Conservation (phyloP, 2,888 invertebrate genomes). For the Omphaloscelis lunosa region DNA sequence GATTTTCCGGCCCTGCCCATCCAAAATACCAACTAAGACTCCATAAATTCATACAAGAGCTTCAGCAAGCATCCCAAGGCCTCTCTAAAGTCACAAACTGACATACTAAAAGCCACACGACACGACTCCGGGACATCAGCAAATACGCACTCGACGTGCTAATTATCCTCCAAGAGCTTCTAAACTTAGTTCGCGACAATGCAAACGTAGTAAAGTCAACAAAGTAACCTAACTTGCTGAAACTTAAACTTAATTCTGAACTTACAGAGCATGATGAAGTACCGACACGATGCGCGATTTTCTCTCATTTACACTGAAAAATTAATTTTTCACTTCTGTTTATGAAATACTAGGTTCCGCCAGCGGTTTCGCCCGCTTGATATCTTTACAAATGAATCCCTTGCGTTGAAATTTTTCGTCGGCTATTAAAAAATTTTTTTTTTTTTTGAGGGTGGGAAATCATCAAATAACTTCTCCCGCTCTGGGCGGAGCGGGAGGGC, state of each 20-base stretch:
- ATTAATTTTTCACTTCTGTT: not conserved
- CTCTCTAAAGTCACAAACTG: slow-evolving; percentile 1
- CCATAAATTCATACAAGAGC: not conserved
- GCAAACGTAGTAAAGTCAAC: slow-evolving; percentile 44
- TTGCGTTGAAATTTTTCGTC: too few species aligned
- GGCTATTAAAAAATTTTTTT: too few species aligned
- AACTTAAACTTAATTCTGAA: slow-evolving; percentile 39
- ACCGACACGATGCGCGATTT: not conserved
- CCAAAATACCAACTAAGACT: not conserved
- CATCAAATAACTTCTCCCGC: too few species aligned
- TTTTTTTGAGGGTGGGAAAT: too few species aligned
- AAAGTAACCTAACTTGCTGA: slow-evolving; percentile 20
- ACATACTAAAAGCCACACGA: not conserved
- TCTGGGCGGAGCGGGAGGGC: too few species aligned
- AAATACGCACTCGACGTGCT: slow-evolving; percentile 31
- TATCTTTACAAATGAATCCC: too few species aligned
- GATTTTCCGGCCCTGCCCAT: not conserved
- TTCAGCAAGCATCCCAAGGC: not conserved
- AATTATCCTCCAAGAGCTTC: slow-evolving; percentile 33
- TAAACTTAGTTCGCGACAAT: slow-evolving; percentile 40
- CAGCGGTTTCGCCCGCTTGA: too few species aligned
- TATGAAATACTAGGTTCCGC: not conserved
- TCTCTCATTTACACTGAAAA: not conserved
- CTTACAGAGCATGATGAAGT: slow-evolving; percentile 27
- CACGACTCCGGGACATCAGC: not conserved